phyloP scores from a whole-genome alignment of 2,113 vertebrate species.

The Ochotona curzoniae region DNA sequence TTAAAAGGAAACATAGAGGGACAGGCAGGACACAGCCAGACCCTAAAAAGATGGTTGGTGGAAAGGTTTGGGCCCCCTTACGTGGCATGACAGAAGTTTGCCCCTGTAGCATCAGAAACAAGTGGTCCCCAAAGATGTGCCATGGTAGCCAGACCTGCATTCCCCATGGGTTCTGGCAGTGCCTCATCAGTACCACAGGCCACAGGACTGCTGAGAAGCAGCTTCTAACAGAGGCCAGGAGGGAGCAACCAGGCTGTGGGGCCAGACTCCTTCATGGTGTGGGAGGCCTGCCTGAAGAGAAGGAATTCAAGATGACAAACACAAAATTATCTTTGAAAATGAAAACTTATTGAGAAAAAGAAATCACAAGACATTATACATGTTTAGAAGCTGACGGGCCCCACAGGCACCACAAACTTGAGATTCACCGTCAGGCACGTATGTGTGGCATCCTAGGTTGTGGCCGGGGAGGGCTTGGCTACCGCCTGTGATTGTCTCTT shows the following conservation, averaged over 20 bases:
- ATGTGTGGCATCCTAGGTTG: neutral
- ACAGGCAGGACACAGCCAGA: constrained; percentile 62
- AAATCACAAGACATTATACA: constrained; percentile 56
- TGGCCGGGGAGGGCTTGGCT: neutral
- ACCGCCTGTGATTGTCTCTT: constrained; percentile 61
- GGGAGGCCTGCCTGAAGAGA: neutral
- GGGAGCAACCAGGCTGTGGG: neutral
- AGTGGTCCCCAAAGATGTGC: neutral
- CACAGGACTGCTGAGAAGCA: neutral
- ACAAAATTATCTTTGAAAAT: constrained; percentile 13
- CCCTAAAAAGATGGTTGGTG: constrained; percentile 53
- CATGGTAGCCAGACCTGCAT: neutral
- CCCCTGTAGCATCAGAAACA: constrained; percentile 47
- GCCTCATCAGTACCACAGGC: neutral
- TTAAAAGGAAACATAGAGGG: constrained; percentile 79
- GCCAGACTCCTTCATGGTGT: neutral
- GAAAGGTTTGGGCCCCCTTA: constrained; percentile 37
- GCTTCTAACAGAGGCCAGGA: neutral
- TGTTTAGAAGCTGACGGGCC: constrained; percentile 54
- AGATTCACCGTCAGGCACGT: constrained; percentile 20
- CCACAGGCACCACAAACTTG: constrained; percentile 52
- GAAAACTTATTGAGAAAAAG: constrained; percentile 28
- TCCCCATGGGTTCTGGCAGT: neutral
- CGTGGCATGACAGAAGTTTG: neutral
- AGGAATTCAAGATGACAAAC: constrained; percentile 41